These are phyloP conservation scores for Oophaga sylvatica DNA, from an alignment of 2,797 vertebrate genomes.

Conservation along the genomic window DNA sequence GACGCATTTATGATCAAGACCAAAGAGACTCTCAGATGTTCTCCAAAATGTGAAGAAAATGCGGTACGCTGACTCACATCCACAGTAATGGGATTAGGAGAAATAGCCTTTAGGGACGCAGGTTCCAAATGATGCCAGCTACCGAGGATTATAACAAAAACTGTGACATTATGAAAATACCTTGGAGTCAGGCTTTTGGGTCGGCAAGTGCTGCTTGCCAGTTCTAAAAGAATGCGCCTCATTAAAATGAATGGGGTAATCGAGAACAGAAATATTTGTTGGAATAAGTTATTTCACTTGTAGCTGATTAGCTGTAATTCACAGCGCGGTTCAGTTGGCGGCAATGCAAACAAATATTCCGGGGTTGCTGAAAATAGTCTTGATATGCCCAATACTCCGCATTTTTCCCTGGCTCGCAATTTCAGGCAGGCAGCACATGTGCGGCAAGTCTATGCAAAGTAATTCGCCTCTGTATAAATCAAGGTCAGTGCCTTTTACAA, in stretches of 20 bases:
- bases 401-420: not conserved
- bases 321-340: constrained; percentile 52
- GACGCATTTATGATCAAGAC: constrained; percentile 73
- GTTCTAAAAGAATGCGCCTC: constrained; percentile 68
- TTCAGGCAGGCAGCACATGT: constrained; percentile 28
- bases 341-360: constrained; percentile 37
- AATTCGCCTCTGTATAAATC: constrained; percentile 38
- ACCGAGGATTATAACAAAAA: constrained; percentile 71
- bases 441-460: constrained; percentile 20
- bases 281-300: constrained; percentile 64
- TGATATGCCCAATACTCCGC: constrained; percentile 16
- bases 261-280: constrained; percentile 63
- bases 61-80: constrained; percentile 71
- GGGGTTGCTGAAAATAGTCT: constrained; percentile 35
- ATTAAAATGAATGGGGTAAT: constrained; percentile 67
- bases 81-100: constrained; percentile 74
- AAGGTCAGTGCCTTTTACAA: constrained; percentile 39
- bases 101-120: constrained; percentile 77
- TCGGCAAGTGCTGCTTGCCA: constrained; percentile 66
- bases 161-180: constrained; percentile 72
- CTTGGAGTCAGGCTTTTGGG: constrained; percentile 67
- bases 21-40: constrained; percentile 72
- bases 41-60: constrained; percentile 72
- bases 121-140: constrained; percentile 74
- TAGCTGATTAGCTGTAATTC: constrained; percentile 64